phyloP scores from a whole-genome alignment of 2,113 vertebrate genomes.

The Hypocryptadius cinnamomeus region DNA sequence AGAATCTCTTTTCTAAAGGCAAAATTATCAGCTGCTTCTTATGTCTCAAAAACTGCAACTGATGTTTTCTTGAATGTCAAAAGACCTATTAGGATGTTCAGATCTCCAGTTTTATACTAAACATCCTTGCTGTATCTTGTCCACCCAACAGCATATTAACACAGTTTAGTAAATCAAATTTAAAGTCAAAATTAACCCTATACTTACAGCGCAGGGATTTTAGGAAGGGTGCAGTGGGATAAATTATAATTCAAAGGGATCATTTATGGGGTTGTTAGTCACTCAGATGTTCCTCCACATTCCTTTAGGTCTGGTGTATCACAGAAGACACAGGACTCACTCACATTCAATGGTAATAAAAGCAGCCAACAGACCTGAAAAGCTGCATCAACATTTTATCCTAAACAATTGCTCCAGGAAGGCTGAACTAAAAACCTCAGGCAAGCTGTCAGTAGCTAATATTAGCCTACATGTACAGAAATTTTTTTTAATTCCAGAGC shows the following conservation, averaged over 20 bases:
- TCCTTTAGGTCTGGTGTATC: background rate
- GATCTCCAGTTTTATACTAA: background rate
- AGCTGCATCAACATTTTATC: slow-evolving; percentile 27
- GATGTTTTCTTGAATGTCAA: background rate
- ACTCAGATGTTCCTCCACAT: background rate
- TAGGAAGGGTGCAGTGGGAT: background rate
- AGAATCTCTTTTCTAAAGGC: background rate
- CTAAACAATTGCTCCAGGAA: slow-evolving; percentile 22
- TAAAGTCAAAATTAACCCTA: background rate
- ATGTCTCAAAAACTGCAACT: background rate
- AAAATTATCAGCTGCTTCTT: background rate
- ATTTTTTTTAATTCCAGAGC: background rate
- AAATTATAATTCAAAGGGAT: background rate
- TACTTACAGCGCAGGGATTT: background rate
- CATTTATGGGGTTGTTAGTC: background rate
- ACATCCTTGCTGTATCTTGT: background rate
- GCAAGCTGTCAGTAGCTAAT: slow-evolving; percentile 30
- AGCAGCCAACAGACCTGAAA: slow-evolving; percentile 9
- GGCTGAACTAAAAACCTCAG: slow-evolving; percentile 9
- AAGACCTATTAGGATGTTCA: background rate
- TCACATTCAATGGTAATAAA: background rate
- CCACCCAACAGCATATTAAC: background rate
- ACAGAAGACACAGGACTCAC: background rate
- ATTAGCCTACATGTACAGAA: background rate
- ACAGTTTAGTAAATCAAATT: background rate